Evolutionary conservation across 2,888 invertebrate genomes (phyloP).

Genomic region (Cecidostiba fungosa): DNA sequence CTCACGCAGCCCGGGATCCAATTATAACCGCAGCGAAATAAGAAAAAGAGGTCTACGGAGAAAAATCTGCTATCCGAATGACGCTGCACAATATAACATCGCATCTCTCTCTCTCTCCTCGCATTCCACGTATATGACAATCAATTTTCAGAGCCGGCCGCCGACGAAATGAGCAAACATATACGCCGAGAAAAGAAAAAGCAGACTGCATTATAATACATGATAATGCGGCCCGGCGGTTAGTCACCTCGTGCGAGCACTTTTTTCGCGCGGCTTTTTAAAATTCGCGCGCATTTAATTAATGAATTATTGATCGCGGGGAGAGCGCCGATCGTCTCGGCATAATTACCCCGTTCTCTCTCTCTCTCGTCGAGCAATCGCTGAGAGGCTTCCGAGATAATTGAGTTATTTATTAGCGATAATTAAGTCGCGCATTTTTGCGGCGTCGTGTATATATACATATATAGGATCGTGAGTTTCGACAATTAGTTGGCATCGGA

Average conservation of each 20-base stretch:
- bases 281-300: slow-evolving; percentile 45
- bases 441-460: background rate
- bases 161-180: background rate
- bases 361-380: slow-evolving; percentile 16
- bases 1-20: background rate
- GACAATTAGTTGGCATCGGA: background rate
- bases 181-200: background rate
- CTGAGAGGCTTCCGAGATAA: slow-evolving; percentile 18
- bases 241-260: slow-evolving; percentile 20
- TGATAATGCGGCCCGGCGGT: slow-evolving; percentile 33
- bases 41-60: background rate
- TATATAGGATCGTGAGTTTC: background rate
- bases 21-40: background rate
- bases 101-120: background rate
- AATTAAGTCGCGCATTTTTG: slow-evolving; percentile 34
- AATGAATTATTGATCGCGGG: slow-evolving; percentile 53
- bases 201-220: background rate
- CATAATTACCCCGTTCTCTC: slow-evolving; percentile 2
- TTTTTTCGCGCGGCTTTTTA: slow-evolving; percentile 21
- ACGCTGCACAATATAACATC: background rate
- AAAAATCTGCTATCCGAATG: slow-evolving; percentile 10
- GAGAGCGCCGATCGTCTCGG: background rate
- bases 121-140: slow-evolving; percentile 18
- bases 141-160: slow-evolving; percentile 25
- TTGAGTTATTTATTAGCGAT: slow-evolving; percentile 56